Evolutionary conservation across 2,888 invertebrate genomes (phyloP).

Genomic region (Thymelicus sylvestris): DNA sequence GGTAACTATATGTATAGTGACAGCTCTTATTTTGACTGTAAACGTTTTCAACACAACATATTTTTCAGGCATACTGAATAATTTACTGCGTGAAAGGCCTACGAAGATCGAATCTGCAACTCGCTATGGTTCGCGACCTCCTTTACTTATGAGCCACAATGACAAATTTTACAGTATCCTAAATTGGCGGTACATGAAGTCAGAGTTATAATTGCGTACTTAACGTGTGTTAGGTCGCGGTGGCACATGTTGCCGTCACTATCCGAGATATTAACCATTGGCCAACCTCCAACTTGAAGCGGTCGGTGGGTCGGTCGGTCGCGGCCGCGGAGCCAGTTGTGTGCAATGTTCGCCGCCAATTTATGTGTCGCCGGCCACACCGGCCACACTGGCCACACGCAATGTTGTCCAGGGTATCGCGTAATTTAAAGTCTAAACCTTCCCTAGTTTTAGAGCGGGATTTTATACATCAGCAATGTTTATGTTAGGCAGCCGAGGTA

Average conservation of each 20-base stretch:
- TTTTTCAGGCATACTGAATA: too few species aligned
- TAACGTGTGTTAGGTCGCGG: not conserved
- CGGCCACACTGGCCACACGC: not conserved
- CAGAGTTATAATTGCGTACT: not conserved
- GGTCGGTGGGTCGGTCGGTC: not conserved
- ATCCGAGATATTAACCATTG: conserved; percentile 25
- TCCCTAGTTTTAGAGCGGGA: not conserved
- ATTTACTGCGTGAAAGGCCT: too few species aligned
- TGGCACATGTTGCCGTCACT: conserved; percentile 14
- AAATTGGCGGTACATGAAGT: too few species aligned
- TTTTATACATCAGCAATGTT: not conserved
- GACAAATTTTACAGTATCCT: too few species aligned
- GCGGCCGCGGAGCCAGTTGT: conserved; percentile 15
- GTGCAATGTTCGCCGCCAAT: conserved; percentile 5
- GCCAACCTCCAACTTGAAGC: conserved; percentile 16
- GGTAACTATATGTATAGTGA: too few species aligned
- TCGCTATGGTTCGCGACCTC: too few species aligned
- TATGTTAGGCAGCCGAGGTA: too few species aligned
- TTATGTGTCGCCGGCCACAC: conserved; percentile 14
- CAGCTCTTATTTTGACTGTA: too few species aligned
- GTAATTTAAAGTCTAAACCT: conserved; percentile 3
- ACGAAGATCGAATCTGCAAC: too few species aligned
- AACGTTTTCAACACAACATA: too few species aligned
- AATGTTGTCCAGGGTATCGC: not conserved
- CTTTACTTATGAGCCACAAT: too few species aligned